Percentiles rank a stretch among this genome's conserved stretches.
These are phyloP conservation scores for Laticauda laticaudata DNA, from an alignment of 2,113 vertebrate genomes.

Conservation along the genomic window DNA sequence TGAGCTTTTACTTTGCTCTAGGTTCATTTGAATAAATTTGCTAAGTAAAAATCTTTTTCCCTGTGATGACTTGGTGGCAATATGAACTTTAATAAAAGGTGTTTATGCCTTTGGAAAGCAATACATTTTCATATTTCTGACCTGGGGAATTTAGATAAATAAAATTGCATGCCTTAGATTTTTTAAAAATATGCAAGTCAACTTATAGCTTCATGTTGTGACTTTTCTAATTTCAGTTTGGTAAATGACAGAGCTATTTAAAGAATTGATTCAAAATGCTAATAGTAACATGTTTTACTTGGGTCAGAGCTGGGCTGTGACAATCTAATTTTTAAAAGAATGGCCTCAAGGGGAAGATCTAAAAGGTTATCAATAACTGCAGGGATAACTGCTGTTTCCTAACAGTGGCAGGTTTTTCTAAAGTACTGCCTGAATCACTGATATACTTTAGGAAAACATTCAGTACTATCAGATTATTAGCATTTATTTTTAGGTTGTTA, in stretches of 20 bases:
- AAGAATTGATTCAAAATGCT: background rate
- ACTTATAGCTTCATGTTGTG: background rate
- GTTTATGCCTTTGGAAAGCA: slow-evolving; percentile 48
- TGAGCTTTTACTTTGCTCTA: slow-evolving; percentile 14
- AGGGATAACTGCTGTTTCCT: background rate
- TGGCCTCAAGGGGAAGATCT: background rate
- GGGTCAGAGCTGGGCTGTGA: background rate
- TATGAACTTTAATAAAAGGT: slow-evolving; percentile 45
- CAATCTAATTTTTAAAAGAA: background rate
- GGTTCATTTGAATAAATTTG: slow-evolving; percentile 18
- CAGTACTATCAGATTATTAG: background rate
- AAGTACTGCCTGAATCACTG: background rate
- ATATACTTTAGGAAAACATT: background rate
- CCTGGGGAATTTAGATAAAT: slow-evolving; percentile 42
- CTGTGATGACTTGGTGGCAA: slow-evolving; percentile 46
- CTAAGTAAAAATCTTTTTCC: slow-evolving; percentile 9
- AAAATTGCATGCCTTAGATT: slow-evolving; percentile 9
- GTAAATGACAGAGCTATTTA: background rate
- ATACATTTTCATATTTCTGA: slow-evolving; percentile 16
- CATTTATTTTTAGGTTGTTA: background rate
- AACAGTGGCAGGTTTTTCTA: background rate
- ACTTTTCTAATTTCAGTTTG: background rate
- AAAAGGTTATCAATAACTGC: background rate
- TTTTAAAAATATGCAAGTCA: background rate
- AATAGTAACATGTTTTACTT: background rate